phyloP scores from a whole-genome alignment of 2,888 invertebrate genomes.

The Pristionchus fissidentatus region DNA sequence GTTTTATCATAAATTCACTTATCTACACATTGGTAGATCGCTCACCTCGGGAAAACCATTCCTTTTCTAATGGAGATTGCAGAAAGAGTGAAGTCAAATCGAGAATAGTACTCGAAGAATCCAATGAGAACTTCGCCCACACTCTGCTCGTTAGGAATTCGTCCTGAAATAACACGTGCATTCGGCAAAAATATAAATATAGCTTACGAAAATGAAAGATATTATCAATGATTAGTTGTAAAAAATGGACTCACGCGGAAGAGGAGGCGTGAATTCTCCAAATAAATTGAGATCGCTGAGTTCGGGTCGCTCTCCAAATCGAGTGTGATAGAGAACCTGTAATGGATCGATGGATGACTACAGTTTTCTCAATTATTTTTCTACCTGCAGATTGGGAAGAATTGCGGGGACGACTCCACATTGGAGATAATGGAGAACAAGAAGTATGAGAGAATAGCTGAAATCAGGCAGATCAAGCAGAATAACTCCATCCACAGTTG shows the following conservation, averaged over 20 bases:
- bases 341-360: background rate
- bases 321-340: slow-evolving; percentile 10
- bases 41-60: slow-evolving; percentile 14
- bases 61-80: slow-evolving; percentile 30
- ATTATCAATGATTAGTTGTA: background rate
- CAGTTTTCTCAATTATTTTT: slow-evolving; percentile 60
- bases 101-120: slow-evolving; percentile 72
- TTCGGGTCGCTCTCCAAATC: slow-evolving; percentile 3
- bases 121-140: slow-evolving; percentile 70
- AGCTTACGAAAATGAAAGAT: background rate
- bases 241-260: slow-evolving; percentile 17
- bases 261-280: slow-evolving; percentile 14
- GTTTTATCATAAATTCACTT: background rate
- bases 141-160: slow-evolving; percentile 56
- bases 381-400: slow-evolving; percentile 72
- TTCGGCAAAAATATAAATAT: background rate
- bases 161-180: slow-evolving; percentile 50
- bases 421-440: slow-evolving; percentile 74
- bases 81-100: slow-evolving; percentile 49
- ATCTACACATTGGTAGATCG: background rate
- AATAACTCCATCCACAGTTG: too few relatives aligned
- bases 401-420: slow-evolving; percentile 67
- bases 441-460: slow-evolving; percentile 74
- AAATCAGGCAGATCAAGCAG: too few relatives aligned
- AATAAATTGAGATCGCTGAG: slow-evolving; percentile 26